phyloP scores from a whole-genome alignment of 2,888 invertebrate species.

The Cerceris ruficornis region DNA sequence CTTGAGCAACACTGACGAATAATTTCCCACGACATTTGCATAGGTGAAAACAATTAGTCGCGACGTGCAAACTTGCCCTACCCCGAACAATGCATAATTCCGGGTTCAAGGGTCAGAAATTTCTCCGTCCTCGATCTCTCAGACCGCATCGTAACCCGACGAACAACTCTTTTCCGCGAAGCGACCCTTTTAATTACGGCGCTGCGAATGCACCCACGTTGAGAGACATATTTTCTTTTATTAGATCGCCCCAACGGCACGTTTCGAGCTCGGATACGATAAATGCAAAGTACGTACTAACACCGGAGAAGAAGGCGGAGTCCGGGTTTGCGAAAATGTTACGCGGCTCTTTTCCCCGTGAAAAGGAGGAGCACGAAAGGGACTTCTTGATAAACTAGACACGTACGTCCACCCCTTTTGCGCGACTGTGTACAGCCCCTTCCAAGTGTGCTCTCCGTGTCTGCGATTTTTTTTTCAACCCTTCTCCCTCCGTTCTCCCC shows the following conservation, averaged over 20 bases:
- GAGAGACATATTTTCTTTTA: conserved; percentile 13
- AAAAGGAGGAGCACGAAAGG: conserved; percentile 26
- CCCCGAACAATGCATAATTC: neutral
- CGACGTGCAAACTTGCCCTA: too few species aligned
- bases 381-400: conserved; percentile 56
- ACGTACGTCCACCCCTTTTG: conserved; percentile 46
- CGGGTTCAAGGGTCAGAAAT: too few species aligned
- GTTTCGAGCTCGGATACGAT: conserved; percentile 32
- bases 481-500: too few species aligned
- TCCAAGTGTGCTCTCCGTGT: conserved; percentile 8
- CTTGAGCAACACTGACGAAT: too few species aligned
- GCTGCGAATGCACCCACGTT: conserved; percentile 30
- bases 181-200: conserved; percentile 48
- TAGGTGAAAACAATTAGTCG: too few species aligned
- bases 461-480: neutral
- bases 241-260: conserved; percentile 20
- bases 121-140: neutral
- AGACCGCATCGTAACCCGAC: neutral
- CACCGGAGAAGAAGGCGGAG: conserved; percentile 53
- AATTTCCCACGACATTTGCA: too few species aligned
- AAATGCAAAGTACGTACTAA: conserved; percentile 67
- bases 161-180: neutral
- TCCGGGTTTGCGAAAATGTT: conserved; percentile 40
- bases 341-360: conserved; percentile 20
- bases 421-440: neutral